Evolutionary conservation across 2,888 invertebrate genomes (phyloP).

Genomic region (Cheilosia pagana): DNA sequence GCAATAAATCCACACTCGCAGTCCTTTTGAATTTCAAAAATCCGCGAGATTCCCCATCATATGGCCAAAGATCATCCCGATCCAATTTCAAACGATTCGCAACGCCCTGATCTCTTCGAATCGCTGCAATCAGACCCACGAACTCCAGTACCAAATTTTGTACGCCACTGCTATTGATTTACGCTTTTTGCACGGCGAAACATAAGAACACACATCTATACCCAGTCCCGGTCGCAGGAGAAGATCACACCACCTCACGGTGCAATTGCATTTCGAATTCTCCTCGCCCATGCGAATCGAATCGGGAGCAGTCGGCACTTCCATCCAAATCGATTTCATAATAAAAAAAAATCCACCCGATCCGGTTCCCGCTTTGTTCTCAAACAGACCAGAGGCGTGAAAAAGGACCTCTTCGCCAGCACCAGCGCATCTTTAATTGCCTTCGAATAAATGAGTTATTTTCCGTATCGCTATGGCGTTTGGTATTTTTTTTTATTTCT

Average conservation of each 20-base stretch:
- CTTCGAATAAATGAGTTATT: conserved; percentile 73
- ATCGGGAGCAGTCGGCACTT: conserved; percentile 48
- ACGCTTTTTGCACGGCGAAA: conserved; percentile 27
- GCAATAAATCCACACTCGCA: not conserved
- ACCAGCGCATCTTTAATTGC: conserved; percentile 60
- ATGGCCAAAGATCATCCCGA: conserved; percentile 60
- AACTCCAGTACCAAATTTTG: conserved; percentile 32
- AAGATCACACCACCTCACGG: not conserved
- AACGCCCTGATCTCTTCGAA: conserved; percentile 32
- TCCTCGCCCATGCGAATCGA: conserved; percentile 67
- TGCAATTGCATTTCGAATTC: conserved; percentile 55
- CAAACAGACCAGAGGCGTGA: conserved; percentile 71
- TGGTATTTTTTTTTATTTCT: conserved; percentile 23
- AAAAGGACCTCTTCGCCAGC: conserved; percentile 68
- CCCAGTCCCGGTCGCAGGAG: not conserved
- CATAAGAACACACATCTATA: conserved; percentile 14
- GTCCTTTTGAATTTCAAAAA: not conserved
- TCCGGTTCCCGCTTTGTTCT: conserved; percentile 4
- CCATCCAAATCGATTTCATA: conserved; percentile 39
- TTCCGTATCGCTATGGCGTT: conserved; percentile 50
- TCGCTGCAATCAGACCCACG: conserved; percentile 19
- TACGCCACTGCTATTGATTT: conserved; percentile 34
- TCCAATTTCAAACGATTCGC: conserved; percentile 64
- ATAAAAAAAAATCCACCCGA: conserved; percentile 9
- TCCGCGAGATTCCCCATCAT: not conserved